A percentile compares a stretch with the other conserved stretches of the same genome.
These are phyloP conservation scores for Phytoseiulus persimilis DNA, from an alignment of 2,888 invertebrate species.

Conservation along the genomic window DNA sequence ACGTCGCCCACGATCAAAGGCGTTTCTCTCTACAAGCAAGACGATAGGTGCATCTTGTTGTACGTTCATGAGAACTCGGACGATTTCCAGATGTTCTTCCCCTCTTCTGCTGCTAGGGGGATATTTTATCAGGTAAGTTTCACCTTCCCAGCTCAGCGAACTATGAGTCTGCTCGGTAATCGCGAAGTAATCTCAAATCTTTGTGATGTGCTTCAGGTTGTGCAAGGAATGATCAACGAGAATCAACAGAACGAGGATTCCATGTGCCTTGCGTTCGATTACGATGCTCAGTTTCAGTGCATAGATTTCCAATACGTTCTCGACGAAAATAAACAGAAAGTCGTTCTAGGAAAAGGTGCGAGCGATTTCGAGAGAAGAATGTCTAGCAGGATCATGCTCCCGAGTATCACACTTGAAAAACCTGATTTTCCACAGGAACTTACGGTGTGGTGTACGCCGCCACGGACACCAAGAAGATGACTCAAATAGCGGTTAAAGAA, in stretches of 20 bases:
- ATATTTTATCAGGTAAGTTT: constrained; percentile 44
- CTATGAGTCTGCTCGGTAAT: no score
- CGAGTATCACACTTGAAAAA: neutral
- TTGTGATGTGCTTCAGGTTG: neutral
- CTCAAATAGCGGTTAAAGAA: constrained; percentile 92
- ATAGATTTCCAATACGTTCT: constrained; percentile 80
- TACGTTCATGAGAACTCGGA: constrained; percentile 97
- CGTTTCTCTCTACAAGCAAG: constrained; percentile 85
- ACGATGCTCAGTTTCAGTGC: constrained; percentile 60
- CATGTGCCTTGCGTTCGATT: constrained; percentile 29
- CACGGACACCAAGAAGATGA: constrained; percentile 81
- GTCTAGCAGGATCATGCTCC: no score
- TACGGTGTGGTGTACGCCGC: constrained; percentile 93
- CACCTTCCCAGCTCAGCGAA: neutral
- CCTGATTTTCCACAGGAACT: constrained; percentile 60
- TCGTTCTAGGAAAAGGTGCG: constrained; percentile 66
- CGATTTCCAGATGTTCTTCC: constrained; percentile 96
- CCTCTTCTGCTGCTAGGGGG: constrained; percentile 61
- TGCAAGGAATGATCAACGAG: constrained; percentile 30
- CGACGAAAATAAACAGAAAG: constrained; percentile 76
- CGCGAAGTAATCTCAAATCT: no score
- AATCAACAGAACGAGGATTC: constrained; percentile 28
- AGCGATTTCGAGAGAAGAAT: neutral
- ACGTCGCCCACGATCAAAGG: constrained; percentile 78
- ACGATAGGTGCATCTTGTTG: constrained; percentile 86